Evolutionary conservation across 2,797 vertebrate genomes (phyloP).

Genomic region (Neoniphon sammara): DNA sequence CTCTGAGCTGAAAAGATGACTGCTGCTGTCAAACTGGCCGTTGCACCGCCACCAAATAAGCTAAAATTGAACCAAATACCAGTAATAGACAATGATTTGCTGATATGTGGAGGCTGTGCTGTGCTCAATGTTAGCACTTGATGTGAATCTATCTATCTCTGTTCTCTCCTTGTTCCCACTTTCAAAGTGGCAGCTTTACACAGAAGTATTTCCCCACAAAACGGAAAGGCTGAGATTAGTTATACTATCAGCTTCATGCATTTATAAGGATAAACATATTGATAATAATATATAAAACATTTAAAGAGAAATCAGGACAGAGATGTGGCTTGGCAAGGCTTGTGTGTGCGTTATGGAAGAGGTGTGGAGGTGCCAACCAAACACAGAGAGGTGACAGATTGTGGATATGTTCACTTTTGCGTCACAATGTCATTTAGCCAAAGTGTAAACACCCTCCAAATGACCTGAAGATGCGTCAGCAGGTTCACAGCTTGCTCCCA

Average conservation of each 20-base stretch:
- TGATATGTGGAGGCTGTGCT: constrained; percentile 11
- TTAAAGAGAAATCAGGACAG: constrained; percentile 16
- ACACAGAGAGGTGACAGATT: constrained; percentile 33
- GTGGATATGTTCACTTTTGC: constrained; percentile 38
- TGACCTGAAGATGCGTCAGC: constrained; percentile 31
- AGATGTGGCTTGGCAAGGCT: constrained; percentile 12
- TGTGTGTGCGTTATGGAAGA: constrained; percentile 11
- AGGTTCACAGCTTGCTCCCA: constrained; percentile 44
- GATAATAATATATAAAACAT: constrained; percentile 27
- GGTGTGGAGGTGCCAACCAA: neutral
- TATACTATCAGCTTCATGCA: constrained; percentile 72
- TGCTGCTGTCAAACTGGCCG: constrained; percentile 18
- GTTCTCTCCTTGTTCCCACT: constrained; percentile 1
- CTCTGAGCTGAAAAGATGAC: constrained; percentile 34
- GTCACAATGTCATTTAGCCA: constrained; percentile 44
- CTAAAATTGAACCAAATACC: constrained; percentile 25
- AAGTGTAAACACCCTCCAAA: constrained; percentile 26
- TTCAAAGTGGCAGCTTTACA: constrained; percentile 36
- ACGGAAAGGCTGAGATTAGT: constrained; percentile 44
- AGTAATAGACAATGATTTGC: neutral
- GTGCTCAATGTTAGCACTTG: constrained; percentile 23
- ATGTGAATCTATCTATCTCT: neutral
- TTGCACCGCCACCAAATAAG: constrained; percentile 18
- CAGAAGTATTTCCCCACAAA: constrained; percentile 10
- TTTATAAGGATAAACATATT: constrained; percentile 42